A percentile compares a stretch with the other conserved stretches of the same genome.
phyloP scores from a whole-genome alignment of 2,888 invertebrate genomes.

The Drosophila koepferae region DNA sequence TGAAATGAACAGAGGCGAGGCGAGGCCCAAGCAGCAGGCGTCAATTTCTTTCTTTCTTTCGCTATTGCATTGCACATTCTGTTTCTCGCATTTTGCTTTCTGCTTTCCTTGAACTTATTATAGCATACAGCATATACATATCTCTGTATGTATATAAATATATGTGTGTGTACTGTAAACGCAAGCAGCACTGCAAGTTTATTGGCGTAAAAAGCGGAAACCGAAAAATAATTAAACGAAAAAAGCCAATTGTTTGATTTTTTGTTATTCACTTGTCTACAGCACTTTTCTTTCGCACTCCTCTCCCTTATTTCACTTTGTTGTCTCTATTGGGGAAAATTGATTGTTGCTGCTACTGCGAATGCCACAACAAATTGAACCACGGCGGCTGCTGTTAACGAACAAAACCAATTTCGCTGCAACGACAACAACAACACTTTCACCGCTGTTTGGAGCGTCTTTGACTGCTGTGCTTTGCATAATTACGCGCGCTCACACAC shows the following conservation, averaged over 20 bases:
- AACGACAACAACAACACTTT: constrained; percentile 57
- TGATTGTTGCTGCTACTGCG: constrained; percentile 58
- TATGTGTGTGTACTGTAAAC: constrained; percentile 31
- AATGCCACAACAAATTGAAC: constrained; percentile 63
- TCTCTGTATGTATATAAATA: neutral
- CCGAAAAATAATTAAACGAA: constrained; percentile 37
- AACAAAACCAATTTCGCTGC: constrained; percentile 53
- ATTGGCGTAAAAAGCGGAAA: constrained; percentile 31
- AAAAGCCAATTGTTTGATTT: constrained; percentile 37
- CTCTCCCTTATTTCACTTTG: constrained; percentile 20
- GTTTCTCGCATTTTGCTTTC: constrained; percentile 56
- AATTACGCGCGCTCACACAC: constrained; percentile 45
- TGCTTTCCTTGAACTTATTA: constrained; percentile 59
- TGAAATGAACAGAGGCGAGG: constrained; percentile 29
- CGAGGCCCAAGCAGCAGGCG: constrained; percentile 26
- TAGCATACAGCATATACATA: constrained; percentile 25
- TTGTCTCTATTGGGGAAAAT: constrained; percentile 57
- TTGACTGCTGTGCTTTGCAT: constrained; percentile 57
- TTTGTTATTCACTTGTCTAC: constrained; percentile 39
- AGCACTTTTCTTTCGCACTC: constrained; percentile 36
- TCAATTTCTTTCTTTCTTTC: constrained; percentile 30
- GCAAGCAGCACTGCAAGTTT: constrained; percentile 36
- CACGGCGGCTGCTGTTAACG: constrained; percentile 44
- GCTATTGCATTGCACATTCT: constrained; percentile 50
- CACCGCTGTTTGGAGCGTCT: constrained; percentile 48